Percentiles rank a stretch among this genome's conserved stretches.
Conservation (phyloP, 2,888 invertebrate genomes). For the Nudaria mundana region DNA sequence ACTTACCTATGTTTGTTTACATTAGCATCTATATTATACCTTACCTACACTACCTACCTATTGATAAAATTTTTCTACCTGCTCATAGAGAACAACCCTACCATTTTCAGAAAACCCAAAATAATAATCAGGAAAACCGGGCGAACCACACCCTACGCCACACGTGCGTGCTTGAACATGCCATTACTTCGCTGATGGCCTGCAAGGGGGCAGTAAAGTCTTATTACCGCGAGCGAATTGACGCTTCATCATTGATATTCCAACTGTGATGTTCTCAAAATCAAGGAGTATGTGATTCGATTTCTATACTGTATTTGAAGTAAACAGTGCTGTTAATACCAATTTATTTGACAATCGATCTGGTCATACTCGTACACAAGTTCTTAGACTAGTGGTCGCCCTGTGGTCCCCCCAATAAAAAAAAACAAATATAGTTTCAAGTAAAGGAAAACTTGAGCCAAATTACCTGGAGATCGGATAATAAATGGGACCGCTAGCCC, state of each 20-base stretch:
- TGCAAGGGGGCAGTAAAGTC: slow-evolving; percentile 26
- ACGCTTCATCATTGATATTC: slow-evolving; percentile 64
- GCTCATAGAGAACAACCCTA: no score
- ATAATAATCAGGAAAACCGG: background rate
- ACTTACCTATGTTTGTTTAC: no score
- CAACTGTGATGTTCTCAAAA: slow-evolving; percentile 63
- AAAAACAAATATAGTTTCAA: no score
- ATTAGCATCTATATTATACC: no score
- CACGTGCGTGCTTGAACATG: slow-evolving; percentile 24
- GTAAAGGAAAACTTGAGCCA: no score
- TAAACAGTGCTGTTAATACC: slow-evolving; percentile 43
- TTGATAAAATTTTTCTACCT: no score
- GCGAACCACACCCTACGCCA: background rate
- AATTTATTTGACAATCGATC: background rate
- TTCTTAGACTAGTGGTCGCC: no score
- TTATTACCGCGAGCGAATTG: slow-evolving; percentile 39
- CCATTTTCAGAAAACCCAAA: background rate
- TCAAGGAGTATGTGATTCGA: slow-evolving; percentile 81
- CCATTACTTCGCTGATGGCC: slow-evolving; percentile 41
- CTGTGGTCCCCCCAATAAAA: no score
- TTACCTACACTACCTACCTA: no score
- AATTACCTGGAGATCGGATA: no score
- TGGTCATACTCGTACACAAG: no score
- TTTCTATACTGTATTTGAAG: slow-evolving; percentile 60
- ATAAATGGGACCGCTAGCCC: no score